Percentiles rank a stretch among this genome's conserved stretches.
phyloP scores from a whole-genome alignment of 2,797 vertebrate genomes.

The Enoplosus armatus region DNA sequence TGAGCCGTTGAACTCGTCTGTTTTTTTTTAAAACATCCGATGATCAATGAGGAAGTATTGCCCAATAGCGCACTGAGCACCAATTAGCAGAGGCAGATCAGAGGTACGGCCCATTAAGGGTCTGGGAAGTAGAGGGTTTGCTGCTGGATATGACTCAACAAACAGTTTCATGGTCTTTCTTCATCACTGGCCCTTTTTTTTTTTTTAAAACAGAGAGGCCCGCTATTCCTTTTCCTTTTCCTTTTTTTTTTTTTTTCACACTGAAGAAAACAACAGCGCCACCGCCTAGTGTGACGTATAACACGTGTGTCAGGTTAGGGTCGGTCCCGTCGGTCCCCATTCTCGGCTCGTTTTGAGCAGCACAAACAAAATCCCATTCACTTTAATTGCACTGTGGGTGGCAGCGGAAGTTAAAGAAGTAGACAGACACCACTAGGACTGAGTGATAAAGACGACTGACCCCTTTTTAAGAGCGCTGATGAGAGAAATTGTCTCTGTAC shows the following conservation, averaged over 20 bases:
- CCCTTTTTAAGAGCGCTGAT: not conserved
- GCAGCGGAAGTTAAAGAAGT: not conserved
- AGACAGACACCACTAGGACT: not conserved
- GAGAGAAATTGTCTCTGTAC: constrained; percentile 5
- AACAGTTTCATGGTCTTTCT: constrained; percentile 10
- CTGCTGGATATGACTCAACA: constrained; percentile 25
- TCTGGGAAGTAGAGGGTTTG: constrained; percentile 22
- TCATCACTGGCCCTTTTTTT: no score
- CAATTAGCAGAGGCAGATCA: constrained; percentile 54
- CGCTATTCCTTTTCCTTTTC: no score
- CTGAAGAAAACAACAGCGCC: no score
- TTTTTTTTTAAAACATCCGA: constrained; percentile 32
- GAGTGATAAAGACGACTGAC: not conserved
- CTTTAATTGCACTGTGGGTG: not conserved
- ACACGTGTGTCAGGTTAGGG: no score
- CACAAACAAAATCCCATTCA: not conserved
- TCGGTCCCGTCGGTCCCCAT: no score
- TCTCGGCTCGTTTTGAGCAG: constrained; percentile 1
- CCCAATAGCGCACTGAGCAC: constrained; percentile 31
- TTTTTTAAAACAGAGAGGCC: no score
- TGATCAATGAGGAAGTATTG: constrained; percentile 42
- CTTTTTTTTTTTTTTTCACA: no score
- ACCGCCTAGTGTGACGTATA: no score
- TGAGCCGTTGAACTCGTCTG: constrained; percentile 30
- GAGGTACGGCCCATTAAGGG: constrained; percentile 20